A percentile compares a stretch with the other conserved stretches of the same genome.
Evolutionary conservation across 2,797 vertebrate genomes (phyloP).

Genomic region (Tenualosa ilisha): DNA sequence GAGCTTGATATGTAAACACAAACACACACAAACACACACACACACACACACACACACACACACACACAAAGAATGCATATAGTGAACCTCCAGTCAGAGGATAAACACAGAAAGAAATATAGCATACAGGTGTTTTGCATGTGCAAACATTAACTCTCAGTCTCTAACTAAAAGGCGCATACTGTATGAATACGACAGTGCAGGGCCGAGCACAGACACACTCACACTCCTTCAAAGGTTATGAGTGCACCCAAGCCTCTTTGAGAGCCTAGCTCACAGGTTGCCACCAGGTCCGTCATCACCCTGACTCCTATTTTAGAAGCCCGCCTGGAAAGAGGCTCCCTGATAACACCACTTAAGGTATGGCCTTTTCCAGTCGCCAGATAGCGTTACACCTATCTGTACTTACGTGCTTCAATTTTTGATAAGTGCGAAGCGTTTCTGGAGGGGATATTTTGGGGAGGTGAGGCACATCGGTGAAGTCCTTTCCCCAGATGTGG

Average conservation of each 20-base stretch:
- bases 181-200: not conserved
- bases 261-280: constrained; percentile 45
- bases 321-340: constrained; percentile 55
- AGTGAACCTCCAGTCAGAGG: no score
- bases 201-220: not conserved
- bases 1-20: constrained; percentile 49
- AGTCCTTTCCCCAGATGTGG: not conserved
- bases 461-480: not conserved
- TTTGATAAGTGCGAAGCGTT: constrained; percentile 5
- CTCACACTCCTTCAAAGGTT: constrained; percentile 11
- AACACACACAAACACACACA: constrained; percentile 7
- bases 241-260: constrained; percentile 36
- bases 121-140: not conserved
- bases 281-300: constrained; percentile 54
- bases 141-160: no score
- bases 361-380: constrained; percentile 29
- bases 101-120: not conserved
- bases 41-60: not conserved
- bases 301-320: constrained; percentile 53
- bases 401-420: constrained; percentile 21
- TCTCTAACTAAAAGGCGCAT: not conserved
- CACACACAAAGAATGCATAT: not conserved
- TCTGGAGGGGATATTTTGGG: not conserved
- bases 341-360: constrained; percentile 44
- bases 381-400: constrained; percentile 39